A percentile compares a stretch with the other conserved stretches of the same genome.
These are phyloP conservation scores for Heterodera schachtii DNA, from an alignment of 1,140 invertebrate species.

Conservation along the genomic window DNA sequence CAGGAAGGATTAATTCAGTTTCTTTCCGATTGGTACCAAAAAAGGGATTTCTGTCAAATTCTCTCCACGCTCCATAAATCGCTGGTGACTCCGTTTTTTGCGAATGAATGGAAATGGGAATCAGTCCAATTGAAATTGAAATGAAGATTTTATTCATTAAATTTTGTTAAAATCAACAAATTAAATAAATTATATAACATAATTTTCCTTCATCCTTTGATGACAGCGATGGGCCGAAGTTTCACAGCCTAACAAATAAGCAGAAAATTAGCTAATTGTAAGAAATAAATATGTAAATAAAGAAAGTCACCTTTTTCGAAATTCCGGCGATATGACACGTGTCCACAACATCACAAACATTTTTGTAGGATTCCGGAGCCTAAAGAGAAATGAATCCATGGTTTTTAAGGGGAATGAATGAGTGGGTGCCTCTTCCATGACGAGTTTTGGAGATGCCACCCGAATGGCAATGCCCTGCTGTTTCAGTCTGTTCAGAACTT, in stretches of 20 bases:
- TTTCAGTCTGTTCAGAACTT: conserved; percentile 84
- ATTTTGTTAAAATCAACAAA: background rate
- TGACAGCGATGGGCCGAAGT: conserved; percentile 94
- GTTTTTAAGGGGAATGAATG: background rate
- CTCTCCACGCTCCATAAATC: conserved; percentile 5
- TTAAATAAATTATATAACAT: background rate
- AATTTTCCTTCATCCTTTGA: conserved; percentile 78
- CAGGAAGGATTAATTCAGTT: background rate
- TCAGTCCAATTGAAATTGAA: background rate
- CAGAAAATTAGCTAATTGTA: background rate
- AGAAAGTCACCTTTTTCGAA: conserved; percentile 77
- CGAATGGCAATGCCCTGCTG: conserved; percentile 92
- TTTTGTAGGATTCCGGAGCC: conserved; percentile 98
- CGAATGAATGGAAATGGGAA: background rate
- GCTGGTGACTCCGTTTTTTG: background rate
- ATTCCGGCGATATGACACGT: conserved; percentile 97
- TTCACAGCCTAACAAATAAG: conserved; percentile 76
- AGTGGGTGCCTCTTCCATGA: conserved; percentile 86
- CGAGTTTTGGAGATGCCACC: conserved; percentile 96
- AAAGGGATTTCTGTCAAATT: background rate
- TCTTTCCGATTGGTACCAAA: background rate
- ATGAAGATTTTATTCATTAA: background rate
- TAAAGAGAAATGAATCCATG: conserved; percentile 34
- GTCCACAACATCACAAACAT: conserved; percentile 98
- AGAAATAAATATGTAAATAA: background rate